These are phyloP conservation scores for Sitobion miscanthi DNA, from an alignment of 1,140 invertebrate genomes.

Conservation along the genomic window DNA sequence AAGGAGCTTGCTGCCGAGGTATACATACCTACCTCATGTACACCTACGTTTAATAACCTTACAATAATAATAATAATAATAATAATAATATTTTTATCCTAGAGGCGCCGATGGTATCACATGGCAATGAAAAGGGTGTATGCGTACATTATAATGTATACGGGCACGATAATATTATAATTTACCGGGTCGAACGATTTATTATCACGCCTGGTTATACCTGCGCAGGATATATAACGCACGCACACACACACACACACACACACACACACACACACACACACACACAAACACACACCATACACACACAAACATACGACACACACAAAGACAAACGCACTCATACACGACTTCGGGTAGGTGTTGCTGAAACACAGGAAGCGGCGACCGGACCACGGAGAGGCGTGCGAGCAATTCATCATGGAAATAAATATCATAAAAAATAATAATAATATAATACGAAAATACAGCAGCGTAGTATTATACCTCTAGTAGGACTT, in stretches of 20 bases:
- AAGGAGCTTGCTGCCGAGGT: neutral
- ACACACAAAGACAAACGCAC: neutral
- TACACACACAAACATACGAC: neutral
- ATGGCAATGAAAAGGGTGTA: constrained; percentile 32
- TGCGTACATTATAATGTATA: neutral
- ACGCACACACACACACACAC: neutral
- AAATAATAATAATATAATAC: neutral
- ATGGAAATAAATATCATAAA: neutral
- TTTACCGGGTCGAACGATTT: constrained; percentile 27
- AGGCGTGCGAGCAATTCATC: constrained; percentile 34
- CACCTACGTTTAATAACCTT: neutral
- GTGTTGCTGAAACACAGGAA: constrained; percentile 48
- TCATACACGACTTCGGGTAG: neutral
- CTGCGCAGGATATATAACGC: too few relatives aligned
- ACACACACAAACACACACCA: neutral
- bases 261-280: neutral
- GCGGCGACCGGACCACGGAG: constrained; percentile 29
- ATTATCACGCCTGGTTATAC: constrained; percentile 29
- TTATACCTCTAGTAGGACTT: neutral
- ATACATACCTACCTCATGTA: neutral
- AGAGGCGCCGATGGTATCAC: constrained; percentile 43
- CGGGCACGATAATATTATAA: constrained; percentile 43
- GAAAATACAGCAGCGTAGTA: neutral
- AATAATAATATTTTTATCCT: constrained; percentile 25
- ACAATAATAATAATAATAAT: constrained; percentile 13